These are phyloP conservation scores for Drosophila kurseongensis DNA, from an alignment of 1,140 invertebrate species.

Conservation along the genomic window DNA sequence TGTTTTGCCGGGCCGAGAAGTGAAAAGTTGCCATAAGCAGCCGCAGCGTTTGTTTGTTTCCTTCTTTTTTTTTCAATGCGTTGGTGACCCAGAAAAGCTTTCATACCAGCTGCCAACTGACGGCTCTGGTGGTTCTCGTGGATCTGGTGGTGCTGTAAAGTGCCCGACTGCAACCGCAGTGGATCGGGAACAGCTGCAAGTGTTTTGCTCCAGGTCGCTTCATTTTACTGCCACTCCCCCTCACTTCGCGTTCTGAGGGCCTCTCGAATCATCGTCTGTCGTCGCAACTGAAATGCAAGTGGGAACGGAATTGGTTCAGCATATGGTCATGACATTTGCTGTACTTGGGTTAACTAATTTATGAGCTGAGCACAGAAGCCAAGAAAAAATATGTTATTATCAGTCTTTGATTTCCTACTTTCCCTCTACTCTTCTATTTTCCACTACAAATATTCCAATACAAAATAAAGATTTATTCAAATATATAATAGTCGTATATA, in stretches of 20 bases:
- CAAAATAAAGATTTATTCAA: neutral
- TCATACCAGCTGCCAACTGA: slow-evolving; percentile 55
- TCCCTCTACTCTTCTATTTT: neutral
- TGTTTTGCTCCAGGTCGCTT: slow-evolving; percentile 55
- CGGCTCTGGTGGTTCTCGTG: slow-evolving; percentile 25
- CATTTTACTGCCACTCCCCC: slow-evolving; percentile 24
- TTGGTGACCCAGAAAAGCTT: slow-evolving; percentile 84
- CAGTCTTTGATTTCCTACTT: neutral
- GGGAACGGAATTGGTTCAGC: slow-evolving; percentile 33
- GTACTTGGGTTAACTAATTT: slow-evolving; percentile 68
- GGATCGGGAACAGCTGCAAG: slow-evolving; percentile 71
- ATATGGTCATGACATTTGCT: slow-evolving; percentile 73
- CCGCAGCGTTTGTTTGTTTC: slow-evolving; percentile 49
- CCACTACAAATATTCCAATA: neutral
- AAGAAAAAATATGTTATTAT: slow-evolving; percentile 8
- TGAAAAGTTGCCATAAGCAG: slow-evolving; percentile 61
- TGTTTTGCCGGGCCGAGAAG: slow-evolving; percentile 33
- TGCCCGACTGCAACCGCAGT: slow-evolving; percentile 46
- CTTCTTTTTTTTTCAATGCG: slow-evolving; percentile 71
- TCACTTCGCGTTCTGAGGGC: slow-evolving; percentile 2
- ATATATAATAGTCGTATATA: neutral
- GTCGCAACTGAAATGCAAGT: slow-evolving; percentile 39
- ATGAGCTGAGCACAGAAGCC: slow-evolving; percentile 29
- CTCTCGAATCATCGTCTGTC: slow-evolving; percentile 34
- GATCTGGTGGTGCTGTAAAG: slow-evolving; percentile 1